Base-by-base conservation (phyloP, 2,113 vertebrate genomes). In the Tyto alba region DNA sequence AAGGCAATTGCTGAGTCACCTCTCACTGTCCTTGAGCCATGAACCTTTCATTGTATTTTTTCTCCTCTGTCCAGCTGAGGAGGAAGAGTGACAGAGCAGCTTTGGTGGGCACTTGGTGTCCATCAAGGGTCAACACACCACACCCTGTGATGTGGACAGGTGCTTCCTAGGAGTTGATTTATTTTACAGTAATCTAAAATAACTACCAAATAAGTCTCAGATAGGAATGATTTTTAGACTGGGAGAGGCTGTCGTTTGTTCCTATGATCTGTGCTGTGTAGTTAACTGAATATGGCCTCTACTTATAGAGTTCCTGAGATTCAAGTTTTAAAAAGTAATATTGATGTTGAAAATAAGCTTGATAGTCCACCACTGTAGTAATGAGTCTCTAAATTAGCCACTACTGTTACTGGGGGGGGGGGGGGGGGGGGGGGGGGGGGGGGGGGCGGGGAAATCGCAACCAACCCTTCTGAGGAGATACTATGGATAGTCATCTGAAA, bases 381-480 rank as follows among this genome's bases (percentile, higher is more conserved):
- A 34, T 40, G 4, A 30, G 3, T 36, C 14, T 56, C 2, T 85
- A 56, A 73, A 36, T 60, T 52, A 69, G 21, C 21, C 43, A 3
- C 7, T 84, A 1, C 30, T 85, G 11, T 14, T 78, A 21, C 3
- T 10, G 21, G 8, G 47, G 10, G 52, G 13, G 20, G 43, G 20
- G 9, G 22, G 18, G 3, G 8, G 5, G n/a, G n/a, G n/a, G n/a
- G n/a, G 21, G 8, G 47, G 10, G 52, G 13, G 20, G 43, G 20
- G 21, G 8, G 47, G 10, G 52, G 13, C 15, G 43, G 20, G 11
- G 41, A 64, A 27, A 36, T 29, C 19, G 9, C 29, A 56, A 23
- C 0, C 11, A 19, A 8, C 23, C 1, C 4, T 71, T 4, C 9
- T 40, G 17, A 36, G 20, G 19, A 63, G 30, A 27, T 3, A 0